Conservation (phyloP, 2,797 vertebrate genomes). For the Picus viridis region DNA sequence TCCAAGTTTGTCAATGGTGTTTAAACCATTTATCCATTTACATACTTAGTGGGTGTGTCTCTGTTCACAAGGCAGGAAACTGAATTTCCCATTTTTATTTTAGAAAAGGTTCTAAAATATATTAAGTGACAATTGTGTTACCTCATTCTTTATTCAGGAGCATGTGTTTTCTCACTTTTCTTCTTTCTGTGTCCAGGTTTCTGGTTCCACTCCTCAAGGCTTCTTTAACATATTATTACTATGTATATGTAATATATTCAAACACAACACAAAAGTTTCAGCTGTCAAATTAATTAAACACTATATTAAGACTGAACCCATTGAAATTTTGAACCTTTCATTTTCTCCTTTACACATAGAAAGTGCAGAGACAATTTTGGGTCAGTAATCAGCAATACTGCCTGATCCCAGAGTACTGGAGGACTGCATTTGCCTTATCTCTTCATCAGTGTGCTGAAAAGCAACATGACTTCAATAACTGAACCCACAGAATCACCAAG, state of each 20-base stretch:
- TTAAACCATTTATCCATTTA: not conserved
- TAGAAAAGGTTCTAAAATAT: not conserved
- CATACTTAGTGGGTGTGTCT: not conserved
- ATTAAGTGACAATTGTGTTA: conserved; percentile 6
- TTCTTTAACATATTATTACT: not conserved
- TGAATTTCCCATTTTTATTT: not conserved
- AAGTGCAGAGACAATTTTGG: not conserved
- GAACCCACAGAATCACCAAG: not conserved
- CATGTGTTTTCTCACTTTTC: conserved; percentile 18
- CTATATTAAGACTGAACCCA: not conserved
- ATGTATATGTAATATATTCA: not conserved
- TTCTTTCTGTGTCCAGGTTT: not conserved
- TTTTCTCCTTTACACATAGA: not conserved
- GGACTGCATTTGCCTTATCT: not conserved
- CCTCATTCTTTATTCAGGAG: conserved; percentile 1
- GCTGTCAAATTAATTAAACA: not conserved
- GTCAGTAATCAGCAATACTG: not conserved
- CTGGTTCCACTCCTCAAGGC: not conserved
- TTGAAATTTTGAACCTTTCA: not conserved
- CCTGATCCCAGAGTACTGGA: not conserved
- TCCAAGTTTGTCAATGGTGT: not conserved
- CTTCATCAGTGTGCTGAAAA: not conserved
- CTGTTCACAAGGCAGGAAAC: not conserved
- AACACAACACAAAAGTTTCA: not conserved
- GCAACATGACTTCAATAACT: not conserved